Conservation (phyloP, 2,888 invertebrate genomes). For the Sthenelais limicola region DNA sequence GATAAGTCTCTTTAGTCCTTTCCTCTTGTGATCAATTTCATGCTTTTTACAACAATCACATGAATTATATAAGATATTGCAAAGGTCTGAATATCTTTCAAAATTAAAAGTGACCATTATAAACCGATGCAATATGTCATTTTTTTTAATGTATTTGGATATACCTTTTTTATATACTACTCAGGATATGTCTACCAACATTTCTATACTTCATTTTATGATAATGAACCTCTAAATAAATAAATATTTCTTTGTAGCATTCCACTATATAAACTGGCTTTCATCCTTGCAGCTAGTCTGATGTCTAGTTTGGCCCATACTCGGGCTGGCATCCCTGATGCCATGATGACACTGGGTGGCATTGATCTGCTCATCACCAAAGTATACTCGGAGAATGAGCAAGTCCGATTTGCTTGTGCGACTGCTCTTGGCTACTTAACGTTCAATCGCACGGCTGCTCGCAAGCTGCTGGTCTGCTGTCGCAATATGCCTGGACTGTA, state of each 20-base stretch:
- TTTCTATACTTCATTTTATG: no score
- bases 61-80: no score
- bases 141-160: no score
- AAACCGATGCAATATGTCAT: no score
- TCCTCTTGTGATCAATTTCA: no score
- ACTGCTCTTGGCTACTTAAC: slow-evolving; percentile 71
- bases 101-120: no score
- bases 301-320: slow-evolving; percentile 71
- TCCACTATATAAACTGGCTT: not conserved
- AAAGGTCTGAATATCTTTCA: no score
- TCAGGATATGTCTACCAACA: no score
- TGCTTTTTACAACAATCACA: no score
- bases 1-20: no score
- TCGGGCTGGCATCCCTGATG: slow-evolving; percentile 71
- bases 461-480: slow-evolving; percentile 66
- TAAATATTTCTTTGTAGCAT: not conserved
- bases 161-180: no score
- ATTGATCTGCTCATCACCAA: slow-evolving; percentile 65
- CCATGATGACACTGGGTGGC: slow-evolving; percentile 70
- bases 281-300: slow-evolving; percentile 58
- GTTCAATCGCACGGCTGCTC: slow-evolving; percentile 71
- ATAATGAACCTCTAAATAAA: no score
- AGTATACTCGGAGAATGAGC: slow-evolving; percentile 63
- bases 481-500: slow-evolving; percentile 66
- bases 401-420: slow-evolving; percentile 59